Evolutionary conservation across 1,140 invertebrate genomes (phyloP), one percentile per base, ranked within the genome.

Genomic region (Charaxes varanes): DNA sequence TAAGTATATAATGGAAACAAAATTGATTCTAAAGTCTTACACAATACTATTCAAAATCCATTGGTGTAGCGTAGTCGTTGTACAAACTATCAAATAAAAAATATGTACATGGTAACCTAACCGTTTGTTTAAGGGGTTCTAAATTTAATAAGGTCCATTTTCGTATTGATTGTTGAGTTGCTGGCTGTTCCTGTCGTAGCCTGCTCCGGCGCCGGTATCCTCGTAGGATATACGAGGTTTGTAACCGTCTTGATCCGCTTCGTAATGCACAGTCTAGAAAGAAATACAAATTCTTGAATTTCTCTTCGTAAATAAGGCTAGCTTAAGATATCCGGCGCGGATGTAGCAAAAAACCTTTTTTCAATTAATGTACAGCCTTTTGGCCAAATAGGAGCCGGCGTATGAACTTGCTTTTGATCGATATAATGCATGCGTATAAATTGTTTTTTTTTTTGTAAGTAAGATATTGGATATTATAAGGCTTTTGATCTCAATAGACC

Each of bases 211-310:
- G 15, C 86, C 87, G 2, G 86, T 84, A 45, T 90, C 88, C 62
- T 91, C 90, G 55, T 92, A 91, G n/a, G 88, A 87, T 49, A 94
- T 91, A 45, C 86, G 90, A 0, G 92, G 92, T 53, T 89, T 90
- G 81, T 91, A 94, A 8, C 92, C 93, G 24, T 89, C 86, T 57
- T 88, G 84, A 49, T 93, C 91, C 2, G 92, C 92, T 59, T 90
- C 88, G 67, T 94, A 95, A 53, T 91, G 88, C 0, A 95, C 93
- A 12, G 91, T 89, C 84, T 89, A 83, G 6, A 57, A 62, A 15
- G 18, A 14, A 23, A 27, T 22, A 24, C 21, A 33, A 34, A 11
- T 10, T 28, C n/a, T 8, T 8, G 8, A 10, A 7, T 24, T 24
- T 24, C 8, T 24, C n/a, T n/a, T n/a, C n/a, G n/a, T n/a, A n/a